A percentile compares a stretch with the other conserved stretches of the same genome.
Conservation (phyloP, 2,888 invertebrate species). For the Stenichneumon culpator region DNA sequence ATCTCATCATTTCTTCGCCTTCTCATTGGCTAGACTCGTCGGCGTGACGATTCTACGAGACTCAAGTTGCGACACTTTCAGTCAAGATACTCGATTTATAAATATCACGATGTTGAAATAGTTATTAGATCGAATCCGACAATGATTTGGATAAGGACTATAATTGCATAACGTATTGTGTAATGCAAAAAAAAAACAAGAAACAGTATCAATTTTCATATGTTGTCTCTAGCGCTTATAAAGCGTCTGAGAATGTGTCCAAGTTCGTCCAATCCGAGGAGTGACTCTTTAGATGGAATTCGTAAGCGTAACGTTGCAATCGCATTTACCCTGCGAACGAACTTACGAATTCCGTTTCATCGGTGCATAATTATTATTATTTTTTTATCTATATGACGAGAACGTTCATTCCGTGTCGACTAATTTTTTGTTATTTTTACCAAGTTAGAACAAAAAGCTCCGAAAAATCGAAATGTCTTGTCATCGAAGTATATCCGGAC, state of each 20-base stretch:
- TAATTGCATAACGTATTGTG: slow-evolving; percentile 24
- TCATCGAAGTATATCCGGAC: slow-evolving; percentile 26
- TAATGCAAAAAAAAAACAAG: slow-evolving; percentile 12
- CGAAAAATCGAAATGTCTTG: slow-evolving; percentile 40
- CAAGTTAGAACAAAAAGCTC: slow-evolving; percentile 24
- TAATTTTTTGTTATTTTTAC: slow-evolving; percentile 46
- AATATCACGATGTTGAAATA: slow-evolving; percentile 20
- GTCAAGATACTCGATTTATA: slow-evolving; percentile 12
- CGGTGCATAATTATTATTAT: slow-evolving; percentile 13
- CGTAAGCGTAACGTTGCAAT: slow-evolving; percentile 16
- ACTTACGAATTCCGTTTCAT: slow-evolving; percentile 33
- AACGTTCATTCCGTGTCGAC: slow-evolving; percentile 46
- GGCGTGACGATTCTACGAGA: slow-evolving; percentile 12
- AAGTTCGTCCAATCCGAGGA: slow-evolving; percentile 62
- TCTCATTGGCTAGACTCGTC: slow-evolving; percentile 39
- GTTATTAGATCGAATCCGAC: slow-evolving; percentile 34
- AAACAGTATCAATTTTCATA: slow-evolving; percentile 43
- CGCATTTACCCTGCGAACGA: slow-evolving; percentile 44
- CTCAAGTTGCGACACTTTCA: background rate
- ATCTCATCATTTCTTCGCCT: slow-evolving; percentile 42
- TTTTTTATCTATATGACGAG: slow-evolving; percentile 11
- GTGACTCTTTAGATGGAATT: slow-evolving; percentile 21
- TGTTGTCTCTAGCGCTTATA: slow-evolving; percentile 33
- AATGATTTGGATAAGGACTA: slow-evolving; percentile 5
- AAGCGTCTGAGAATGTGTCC: slow-evolving; percentile 44